These are phyloP conservation scores for Amphiprion clarkii DNA, from an alignment of 2,797 vertebrate species.

Conservation along the genomic window DNA sequence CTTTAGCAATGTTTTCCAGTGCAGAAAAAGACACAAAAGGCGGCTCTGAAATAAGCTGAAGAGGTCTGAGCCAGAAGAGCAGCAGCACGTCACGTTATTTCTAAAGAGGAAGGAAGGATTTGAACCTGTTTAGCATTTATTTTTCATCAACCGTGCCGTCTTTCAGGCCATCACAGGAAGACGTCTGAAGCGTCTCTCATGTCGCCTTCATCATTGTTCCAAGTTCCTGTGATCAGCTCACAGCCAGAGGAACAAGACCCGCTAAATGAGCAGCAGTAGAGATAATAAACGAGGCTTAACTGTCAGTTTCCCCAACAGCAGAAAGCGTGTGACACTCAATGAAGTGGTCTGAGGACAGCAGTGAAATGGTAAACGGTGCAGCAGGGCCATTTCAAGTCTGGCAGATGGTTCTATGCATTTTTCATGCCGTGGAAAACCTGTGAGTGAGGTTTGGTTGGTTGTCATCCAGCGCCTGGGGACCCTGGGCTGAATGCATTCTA, in stretches of 20 bases:
- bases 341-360: conserved; percentile 69
- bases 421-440: conserved; percentile 81
- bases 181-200: conserved; percentile 24
- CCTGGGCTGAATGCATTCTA: conserved; percentile 81
- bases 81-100: conserved; percentile 4
- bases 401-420: conserved; percentile 81
- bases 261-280: conserved; percentile 44
- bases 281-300: conserved; percentile 59
- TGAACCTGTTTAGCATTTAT: conserved; percentile 55
- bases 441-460: conserved; percentile 80
- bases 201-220: conserved; percentile 55
- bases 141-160: conserved; percentile 57
- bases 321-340: conserved; percentile 62
- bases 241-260: conserved; percentile 37
- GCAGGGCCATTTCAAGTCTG: conserved; percentile 69
- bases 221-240: conserved; percentile 58
- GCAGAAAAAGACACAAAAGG: conserved; percentile 22
- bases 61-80: conserved; percentile 26
- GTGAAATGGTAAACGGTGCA: conserved; percentile 64
- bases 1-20: conserved; percentile 20
- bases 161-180: conserved; percentile 59
- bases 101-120: conserved; percentile 16
- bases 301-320: conserved; percentile 46
- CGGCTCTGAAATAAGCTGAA: conserved; percentile 18
- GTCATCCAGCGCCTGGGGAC: conserved; percentile 80